Percentiles rank a stretch among this genome's conserved stretches.
phyloP scores from a whole-genome alignment of 1,140 invertebrate genomes.

The Acromyrmex echinatior region DNA sequence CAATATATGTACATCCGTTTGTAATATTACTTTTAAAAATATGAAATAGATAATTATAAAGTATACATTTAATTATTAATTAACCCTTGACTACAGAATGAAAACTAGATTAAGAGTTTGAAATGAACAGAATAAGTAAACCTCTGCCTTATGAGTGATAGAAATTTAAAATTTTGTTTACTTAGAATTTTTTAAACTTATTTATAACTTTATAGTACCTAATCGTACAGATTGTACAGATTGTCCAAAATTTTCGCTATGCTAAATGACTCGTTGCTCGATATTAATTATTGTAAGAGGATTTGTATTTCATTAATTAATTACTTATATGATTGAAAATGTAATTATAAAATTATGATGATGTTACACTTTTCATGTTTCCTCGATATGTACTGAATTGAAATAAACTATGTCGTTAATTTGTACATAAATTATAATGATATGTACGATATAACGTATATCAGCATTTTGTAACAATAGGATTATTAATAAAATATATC shows the following conservation, averaged over 20 bases:
- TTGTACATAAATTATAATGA: conserved; percentile 51
- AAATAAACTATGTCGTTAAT: conserved; percentile 65
- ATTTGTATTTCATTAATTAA: neutral
- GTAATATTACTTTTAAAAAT: neutral
- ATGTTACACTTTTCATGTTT: neutral
- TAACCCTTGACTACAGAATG: too few species aligned
- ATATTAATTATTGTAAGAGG: neutral
- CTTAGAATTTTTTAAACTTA: too few species aligned
- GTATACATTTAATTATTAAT: neutral
- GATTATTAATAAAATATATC: conserved; percentile 55
- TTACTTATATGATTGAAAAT: neutral
- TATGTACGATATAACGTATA: conserved; percentile 3
- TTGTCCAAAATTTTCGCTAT: too few species aligned
- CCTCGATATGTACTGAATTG: neutral
- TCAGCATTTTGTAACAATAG: conserved; percentile 59
- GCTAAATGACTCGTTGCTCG: too few species aligned
- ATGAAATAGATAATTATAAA: neutral
- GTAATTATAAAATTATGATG: neutral
- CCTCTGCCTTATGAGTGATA: too few species aligned
- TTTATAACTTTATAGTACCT: too few species aligned
- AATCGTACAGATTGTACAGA: too few species aligned
- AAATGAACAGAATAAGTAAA: too few species aligned
- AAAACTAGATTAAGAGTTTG: too few species aligned
- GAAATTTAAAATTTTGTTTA: too few species aligned
- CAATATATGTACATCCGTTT: neutral